Base-by-base conservation (phyloP, 1,140 invertebrate species). In the Heliconius eleuchia region DNA sequence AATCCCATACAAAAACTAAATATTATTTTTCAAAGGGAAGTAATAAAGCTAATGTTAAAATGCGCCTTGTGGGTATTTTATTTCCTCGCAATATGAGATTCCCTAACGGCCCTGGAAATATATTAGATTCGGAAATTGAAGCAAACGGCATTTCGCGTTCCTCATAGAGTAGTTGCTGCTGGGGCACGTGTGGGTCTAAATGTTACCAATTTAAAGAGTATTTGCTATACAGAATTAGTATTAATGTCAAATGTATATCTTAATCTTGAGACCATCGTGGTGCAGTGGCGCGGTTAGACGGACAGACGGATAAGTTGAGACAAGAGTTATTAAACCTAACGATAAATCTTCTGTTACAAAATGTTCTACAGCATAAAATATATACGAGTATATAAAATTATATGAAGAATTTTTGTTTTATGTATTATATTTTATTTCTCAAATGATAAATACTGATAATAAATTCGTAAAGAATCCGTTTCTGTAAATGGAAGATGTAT, bases 41-140 rank as follows among this genome's bases (percentile, higher is more conserved):
- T 66, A 66, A 66, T 66, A 66, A 66, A 30, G 27, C 23, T 66
- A 66, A 66, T 66, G 60, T 66, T 66, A 66, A 66, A 66, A 66
- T 27, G 30, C 60, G 60, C 60, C 60, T 66, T 66, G 60, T 66
- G 60, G 60, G 60, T 66, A 66, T 66, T 66, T 66, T 73, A 73
- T 73, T 73, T 73, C 19, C 39, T 46, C 72, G 72, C 39, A 73
- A 73, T 73, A 73, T 50, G 46, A 73, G 72, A 73, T 73, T 73
- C 72, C 72, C 46, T 74, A 74, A 74, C 73, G 73, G 73, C 73
- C 27, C 73, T 74, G 46, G 50, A 74, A 74, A 74, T 50, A 74
- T 74, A 74, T 74, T 74, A 74, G n/a, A 55, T 74, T 74, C 46
- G 73, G 73, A 74, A 74, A 74, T 57, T 74, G 73, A 55, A 74